Base-by-base conservation (phyloP, 2,888 invertebrate genomes). In the Melinaea menophilus region DNA sequence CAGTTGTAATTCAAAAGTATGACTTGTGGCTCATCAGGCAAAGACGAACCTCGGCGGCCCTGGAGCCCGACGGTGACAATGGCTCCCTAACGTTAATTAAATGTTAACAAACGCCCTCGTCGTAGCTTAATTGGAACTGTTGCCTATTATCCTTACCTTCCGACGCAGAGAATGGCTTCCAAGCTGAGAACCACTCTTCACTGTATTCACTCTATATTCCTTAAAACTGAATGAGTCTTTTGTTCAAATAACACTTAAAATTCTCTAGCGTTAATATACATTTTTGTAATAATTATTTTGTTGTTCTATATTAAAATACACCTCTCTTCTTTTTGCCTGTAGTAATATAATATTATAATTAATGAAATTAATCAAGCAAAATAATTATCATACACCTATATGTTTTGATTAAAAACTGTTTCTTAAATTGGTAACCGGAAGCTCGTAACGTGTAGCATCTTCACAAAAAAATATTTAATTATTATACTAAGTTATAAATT, bases 41-140 rank as follows among this genome's bases (percentile, higher is more conserved):
- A 78, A 77, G 78, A 75, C 75, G 73, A 77, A 79, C 77, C 76
- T 73, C 76, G 73, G 76, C 79, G 73, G 79, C 81, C 80, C 82
- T 79, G 78, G 78, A 84, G 84, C 78, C 80, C 79, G 79, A 77
- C 78, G 79, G 79, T 84, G 78, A 85, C 90, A 90, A 90, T 89
- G 79, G 84, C 85, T 84, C 80, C 80, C 83, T 86, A 84, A 85
- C 88, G 87, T 88, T 90, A 90, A 90, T 90, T 89, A 90, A 90
- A 90, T 90, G 90, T 88, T 90, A 90, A 90, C 90, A 90, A 90
- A 90, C 90, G 88, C 89, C 87, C 89, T 90, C 83, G 85, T 89
- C 82, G 85, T 84, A 87, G 86, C 82, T 88, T 90, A 90, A 90
- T 90, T 90, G 90, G 90, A 87, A 88, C 88, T 88, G 90, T 88